Evolutionary conservation across 2,113 vertebrate species (phyloP).

Genomic region (Dascyllus trimaculatus): DNA sequence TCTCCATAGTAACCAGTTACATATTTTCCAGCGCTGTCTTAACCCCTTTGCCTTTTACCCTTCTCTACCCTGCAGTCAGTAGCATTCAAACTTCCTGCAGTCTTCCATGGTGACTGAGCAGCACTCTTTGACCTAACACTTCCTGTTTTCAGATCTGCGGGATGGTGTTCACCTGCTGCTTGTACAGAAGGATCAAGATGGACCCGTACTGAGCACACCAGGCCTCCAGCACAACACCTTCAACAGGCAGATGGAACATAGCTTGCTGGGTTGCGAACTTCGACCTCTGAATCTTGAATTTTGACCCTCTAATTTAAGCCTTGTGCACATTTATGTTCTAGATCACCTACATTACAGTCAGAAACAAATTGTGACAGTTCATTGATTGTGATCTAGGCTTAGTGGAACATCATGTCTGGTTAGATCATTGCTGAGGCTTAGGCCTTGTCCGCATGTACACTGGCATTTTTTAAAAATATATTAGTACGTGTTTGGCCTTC

Average conservation of each 20-base stretch:
- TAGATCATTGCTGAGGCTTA: constrained; percentile 23
- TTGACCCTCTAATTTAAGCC: constrained; percentile 2
- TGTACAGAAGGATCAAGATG: constrained; percentile 85
- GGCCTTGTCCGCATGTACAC: too few species aligned
- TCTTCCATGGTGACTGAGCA: constrained; percentile 20
- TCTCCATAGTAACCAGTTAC: constrained; percentile 65
- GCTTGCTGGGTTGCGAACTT: constrained; percentile 28
- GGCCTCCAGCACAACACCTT: neutral
- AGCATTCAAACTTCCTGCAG: constrained; percentile 35
- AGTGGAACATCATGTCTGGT: neutral
- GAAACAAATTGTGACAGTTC: neutral
- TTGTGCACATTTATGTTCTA: neutral
- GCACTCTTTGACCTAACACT: constrained; percentile 45
- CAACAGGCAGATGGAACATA: constrained; percentile 23
- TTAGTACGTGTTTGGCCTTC: too few species aligned
- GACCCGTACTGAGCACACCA: constrained; percentile 78
- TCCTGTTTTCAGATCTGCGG: constrained; percentile 86
- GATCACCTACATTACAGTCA: neutral
- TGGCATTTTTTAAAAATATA: too few species aligned
- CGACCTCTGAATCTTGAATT: constrained; percentile 30
- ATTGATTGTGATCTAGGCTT: neutral
- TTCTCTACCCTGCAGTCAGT: neutral
- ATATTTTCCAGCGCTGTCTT: constrained; percentile 9
- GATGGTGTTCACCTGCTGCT: constrained; percentile 88
- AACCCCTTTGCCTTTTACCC: constrained; percentile 43